phyloP scores from a whole-genome alignment of 1,140 invertebrate genomes.

The Chlorops oryzae region DNA sequence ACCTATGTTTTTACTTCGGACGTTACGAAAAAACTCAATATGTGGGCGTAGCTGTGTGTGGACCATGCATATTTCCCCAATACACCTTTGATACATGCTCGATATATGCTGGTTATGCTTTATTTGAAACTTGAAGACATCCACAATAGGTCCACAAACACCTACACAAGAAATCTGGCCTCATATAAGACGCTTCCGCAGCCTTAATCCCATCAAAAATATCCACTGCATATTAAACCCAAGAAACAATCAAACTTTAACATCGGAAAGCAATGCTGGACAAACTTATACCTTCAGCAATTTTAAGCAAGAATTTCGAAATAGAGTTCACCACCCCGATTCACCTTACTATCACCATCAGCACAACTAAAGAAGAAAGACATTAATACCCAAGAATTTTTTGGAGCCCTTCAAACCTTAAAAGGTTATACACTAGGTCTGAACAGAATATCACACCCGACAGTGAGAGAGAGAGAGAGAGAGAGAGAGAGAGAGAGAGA shows the following conservation, averaged over 20 bases:
- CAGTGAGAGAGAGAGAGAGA: conserved; percentile 11
- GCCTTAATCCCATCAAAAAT: neutral
- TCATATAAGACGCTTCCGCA: conserved; percentile 8
- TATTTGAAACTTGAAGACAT: no score
- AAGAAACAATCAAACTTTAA: neutral
- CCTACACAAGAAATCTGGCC: conserved; percentile 4
- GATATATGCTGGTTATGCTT: no score
- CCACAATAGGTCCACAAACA: neutral
- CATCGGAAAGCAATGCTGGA: conserved; percentile 1
- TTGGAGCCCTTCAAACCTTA: conserved; percentile 15
- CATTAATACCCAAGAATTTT: conserved; percentile 7
- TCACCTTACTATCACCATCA: neutral
- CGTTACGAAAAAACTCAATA: no score
- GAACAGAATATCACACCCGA: conserved; percentile 14
- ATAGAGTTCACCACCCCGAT: neutral
- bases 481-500: no score
- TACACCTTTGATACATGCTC: no score
- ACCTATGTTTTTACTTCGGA: no score
- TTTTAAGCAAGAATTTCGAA: neutral
- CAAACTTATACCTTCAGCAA: neutral
- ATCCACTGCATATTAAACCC: conserved; percentile 6
- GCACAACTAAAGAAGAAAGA: conserved; percentile 6
- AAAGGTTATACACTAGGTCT: conserved; percentile 15
- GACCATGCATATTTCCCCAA: no score
- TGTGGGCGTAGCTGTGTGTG: no score